Base-by-base conservation (phyloP, 2,888 invertebrate genomes). In the Tetropium fuscum region DNA sequence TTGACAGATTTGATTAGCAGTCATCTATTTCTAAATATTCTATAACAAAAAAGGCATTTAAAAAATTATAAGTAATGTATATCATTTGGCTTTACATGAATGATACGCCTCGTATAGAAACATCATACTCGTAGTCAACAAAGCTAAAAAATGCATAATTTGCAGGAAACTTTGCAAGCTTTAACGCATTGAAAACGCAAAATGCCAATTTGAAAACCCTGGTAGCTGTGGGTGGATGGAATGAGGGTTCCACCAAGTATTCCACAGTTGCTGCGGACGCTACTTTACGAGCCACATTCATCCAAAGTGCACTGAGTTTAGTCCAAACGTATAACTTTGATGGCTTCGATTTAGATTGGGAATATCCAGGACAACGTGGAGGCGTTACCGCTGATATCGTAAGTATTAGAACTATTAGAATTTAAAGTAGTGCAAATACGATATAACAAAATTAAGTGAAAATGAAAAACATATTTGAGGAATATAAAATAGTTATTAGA, bases 261-360 rank as follows among this genome's bases (percentile, higher is more conserved):
- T 83, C 84, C 0, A 66, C 77, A 19, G 82, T 83, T 64, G 81
- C 83, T 80, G 81, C 84, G 18, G 80, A 81, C 6, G 79, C 84
- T 1, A 53, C 57, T 0, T 64, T 80, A 1, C 83, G 88, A n/a
- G 74, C 79, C 0, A 80, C 74, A 38, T 90, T 92, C 69, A 84
- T 89, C 13, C 71, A 82, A 2, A 87, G 86, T 51, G 85, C 86
- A 11, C 47, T 74, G 13, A 41, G 56, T 10, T 86, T 89, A 72
- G 68, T 90, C 0, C 72, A 80, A 30, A 80, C 81, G 2, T 81
- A 89, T 69, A 83, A 83, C 0, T 92, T 92, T 62, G 89, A 92
- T 70, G 91, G 91, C 1, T 80, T 91, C 0, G 91, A 92, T 71
- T 43, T 91, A 0, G 90, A 91, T 74, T 92, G 91, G 91, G 89